Evolutionary conservation across 2,113 vertebrate genomes (phyloP).

Genomic region (Madoqua kirkii): DNA sequence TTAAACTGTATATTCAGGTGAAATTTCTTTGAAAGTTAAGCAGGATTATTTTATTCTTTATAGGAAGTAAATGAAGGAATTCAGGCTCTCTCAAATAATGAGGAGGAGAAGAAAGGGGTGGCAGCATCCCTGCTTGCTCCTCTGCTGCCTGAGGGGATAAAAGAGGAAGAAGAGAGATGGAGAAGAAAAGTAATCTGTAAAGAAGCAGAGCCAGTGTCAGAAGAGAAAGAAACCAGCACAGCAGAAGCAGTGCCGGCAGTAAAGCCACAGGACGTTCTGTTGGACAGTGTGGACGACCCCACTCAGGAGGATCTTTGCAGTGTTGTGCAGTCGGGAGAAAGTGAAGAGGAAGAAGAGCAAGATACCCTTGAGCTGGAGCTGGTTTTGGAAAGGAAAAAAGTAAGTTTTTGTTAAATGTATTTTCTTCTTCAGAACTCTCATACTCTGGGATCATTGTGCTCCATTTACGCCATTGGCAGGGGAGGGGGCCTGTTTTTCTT

Average conservation of each 20-base stretch:
- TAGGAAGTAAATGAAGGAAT: slow-evolving; percentile 96
- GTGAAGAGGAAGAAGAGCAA: slow-evolving; percentile 89
- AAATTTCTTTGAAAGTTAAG: neutral
- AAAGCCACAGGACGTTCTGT: slow-evolving; percentile 23
- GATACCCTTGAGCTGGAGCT: slow-evolving; percentile 94
- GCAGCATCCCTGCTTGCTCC: slow-evolving; percentile 94
- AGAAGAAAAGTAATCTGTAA: slow-evolving; percentile 90
- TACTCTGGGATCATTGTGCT: neutral
- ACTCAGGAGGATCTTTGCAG: slow-evolving; percentile 84
- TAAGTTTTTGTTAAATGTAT: slow-evolving; percentile 48
- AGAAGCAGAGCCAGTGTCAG: slow-evolving; percentile 80
- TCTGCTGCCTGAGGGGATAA: slow-evolving; percentile 90
- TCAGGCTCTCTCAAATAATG: slow-evolving; percentile 91
- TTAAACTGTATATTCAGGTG: neutral
- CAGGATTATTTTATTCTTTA: neutral
- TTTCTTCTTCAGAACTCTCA: neutral
- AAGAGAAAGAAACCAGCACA: slow-evolving; percentile 74
- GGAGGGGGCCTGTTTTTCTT: neutral
- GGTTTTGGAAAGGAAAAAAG: slow-evolving; percentile 96
- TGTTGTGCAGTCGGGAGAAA: slow-evolving; percentile 88
- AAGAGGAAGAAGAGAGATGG: slow-evolving; percentile 97
- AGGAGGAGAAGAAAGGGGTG: slow-evolving; percentile 93
- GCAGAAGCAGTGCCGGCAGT: neutral
- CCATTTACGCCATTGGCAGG: neutral
- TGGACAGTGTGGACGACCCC: slow-evolving; percentile 77